Base-by-base conservation (phyloP, 2,113 vertebrate genomes). In the Geococcyx californianus region DNA sequence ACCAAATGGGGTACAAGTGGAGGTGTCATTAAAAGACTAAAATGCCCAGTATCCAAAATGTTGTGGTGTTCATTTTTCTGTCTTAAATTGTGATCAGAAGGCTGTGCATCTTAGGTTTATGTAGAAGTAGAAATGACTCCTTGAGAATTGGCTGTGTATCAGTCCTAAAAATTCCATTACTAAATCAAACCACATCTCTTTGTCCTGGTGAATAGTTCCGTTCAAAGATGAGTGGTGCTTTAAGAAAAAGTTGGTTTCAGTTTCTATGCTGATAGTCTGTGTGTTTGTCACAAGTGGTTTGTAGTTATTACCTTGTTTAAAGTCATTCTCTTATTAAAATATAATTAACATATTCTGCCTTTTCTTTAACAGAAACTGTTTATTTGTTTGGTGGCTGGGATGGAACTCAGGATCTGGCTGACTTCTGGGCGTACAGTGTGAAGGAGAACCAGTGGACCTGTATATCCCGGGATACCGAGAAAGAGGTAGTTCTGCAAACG, bases 381-480 rank as follows among this genome's bases (percentile, higher is more conserved):
- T 99, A 99, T 98, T 98, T 99, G 96, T 99, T 99, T 88, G 99
- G 99, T 60, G 99, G 99, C 96, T 99, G 99, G 99, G 99, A 99
- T 88, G 99, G 99, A 86, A 99, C 99, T n/a, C 99, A 99, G 97
- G 99, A 99, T 96, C 98, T 99, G 94, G 99, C 99, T 59, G 99
- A 99, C 97, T 99, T 99, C 96, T 99, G 99, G 99, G 99, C 99
- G 0, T 99, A 99, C 97, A 99, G 99, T 19, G 99, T 99, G 93
- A 98, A 98, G 96, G 99, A 99, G 90, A 99, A 99, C 98, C 99
- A 99, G 89, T 99, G 99, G 99, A 98, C 98, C 24, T 99, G 99
- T 96, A 99, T 99, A 97, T 99, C 99, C 84, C 98, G 99, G 97
- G 99, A 99, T 96, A 99, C 99, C 0, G 99, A 99, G 94, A 99